Conservation (phyloP, 1,140 invertebrate species). For the Drosophila teissieri region DNA sequence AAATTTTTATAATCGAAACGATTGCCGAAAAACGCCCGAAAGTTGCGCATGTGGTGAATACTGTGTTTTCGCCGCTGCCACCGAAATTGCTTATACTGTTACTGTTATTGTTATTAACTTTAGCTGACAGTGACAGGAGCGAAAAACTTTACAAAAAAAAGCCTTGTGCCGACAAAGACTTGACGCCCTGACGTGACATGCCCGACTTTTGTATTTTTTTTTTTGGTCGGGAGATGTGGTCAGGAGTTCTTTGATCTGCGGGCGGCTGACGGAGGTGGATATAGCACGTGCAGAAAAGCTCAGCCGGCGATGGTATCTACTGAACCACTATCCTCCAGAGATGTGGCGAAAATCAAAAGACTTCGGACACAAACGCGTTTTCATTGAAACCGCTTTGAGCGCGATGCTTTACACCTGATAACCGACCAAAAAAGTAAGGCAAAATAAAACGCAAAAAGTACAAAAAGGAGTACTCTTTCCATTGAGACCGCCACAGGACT, state of each 20-base stretch:
- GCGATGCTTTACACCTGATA: slow-evolving; percentile 83
- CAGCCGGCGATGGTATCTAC: slow-evolving; percentile 53
- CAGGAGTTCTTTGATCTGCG: slow-evolving; percentile 66
- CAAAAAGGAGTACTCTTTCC: slow-evolving; percentile 17
- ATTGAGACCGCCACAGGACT: slow-evolving; percentile 62
- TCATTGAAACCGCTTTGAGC: slow-evolving; percentile 48
- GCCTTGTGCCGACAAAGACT: slow-evolving; percentile 51
- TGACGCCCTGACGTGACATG: slow-evolving; percentile 63
- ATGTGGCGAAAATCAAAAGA: slow-evolving; percentile 63
- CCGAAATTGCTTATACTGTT: slow-evolving; percentile 62
- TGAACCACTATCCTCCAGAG: slow-evolving; percentile 36
- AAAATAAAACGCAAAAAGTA: slow-evolving; percentile 8
- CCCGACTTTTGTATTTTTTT: slow-evolving; percentile 25
- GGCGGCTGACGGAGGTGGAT: slow-evolving; percentile 34
- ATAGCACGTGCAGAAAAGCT: slow-evolving; percentile 33
- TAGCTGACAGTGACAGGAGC: slow-evolving; percentile 57
- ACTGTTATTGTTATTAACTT: slow-evolving; percentile 77
- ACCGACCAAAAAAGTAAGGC: slow-evolving; percentile 32
- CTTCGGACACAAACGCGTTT: slow-evolving; percentile 78
- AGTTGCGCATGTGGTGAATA: slow-evolving; percentile 34
- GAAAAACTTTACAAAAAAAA: neutral
- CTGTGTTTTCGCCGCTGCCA: slow-evolving; percentile 17
- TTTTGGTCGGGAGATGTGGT: slow-evolving; percentile 27
- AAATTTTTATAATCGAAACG: slow-evolving; percentile 80
- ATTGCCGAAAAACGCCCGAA: slow-evolving; percentile 39